Conservation (phyloP, 2,888 invertebrate genomes). For the Phengaris arion region DNA sequence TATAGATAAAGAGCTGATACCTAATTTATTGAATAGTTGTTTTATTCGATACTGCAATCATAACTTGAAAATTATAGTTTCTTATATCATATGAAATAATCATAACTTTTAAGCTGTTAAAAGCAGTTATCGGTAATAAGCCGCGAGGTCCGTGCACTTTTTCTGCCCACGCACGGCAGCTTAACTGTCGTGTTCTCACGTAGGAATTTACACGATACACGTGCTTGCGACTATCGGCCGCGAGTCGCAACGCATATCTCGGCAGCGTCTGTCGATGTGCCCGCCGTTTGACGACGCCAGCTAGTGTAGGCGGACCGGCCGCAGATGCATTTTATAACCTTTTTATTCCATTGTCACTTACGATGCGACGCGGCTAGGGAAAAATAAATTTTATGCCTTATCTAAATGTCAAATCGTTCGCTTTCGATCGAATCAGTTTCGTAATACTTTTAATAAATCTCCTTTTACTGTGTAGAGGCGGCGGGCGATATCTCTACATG, state of each 20-base stretch:
- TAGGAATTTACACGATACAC: constrained; percentile 78
- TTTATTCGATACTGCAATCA: background rate
- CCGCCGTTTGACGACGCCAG: constrained; percentile 56
- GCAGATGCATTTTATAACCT: constrained; percentile 76
- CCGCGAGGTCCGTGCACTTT: constrained; percentile 51
- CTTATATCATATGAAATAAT: constrained; percentile 20
- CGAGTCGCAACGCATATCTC: constrained; percentile 74
- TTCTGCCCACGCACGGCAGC: constrained; percentile 62
- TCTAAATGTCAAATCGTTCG: constrained; percentile 80
- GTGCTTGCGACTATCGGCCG: constrained; percentile 66
- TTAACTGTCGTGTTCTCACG: constrained; percentile 72
- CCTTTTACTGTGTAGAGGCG: constrained; percentile 71
- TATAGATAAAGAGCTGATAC: background rate
- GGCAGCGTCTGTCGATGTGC: constrained; percentile 55
- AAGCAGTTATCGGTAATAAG: constrained; percentile 19
- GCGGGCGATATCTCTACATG: constrained; percentile 66
- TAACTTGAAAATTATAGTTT: constrained; percentile 14
- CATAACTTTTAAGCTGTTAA: constrained; percentile 22
- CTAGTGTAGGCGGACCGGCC: constrained; percentile 65
- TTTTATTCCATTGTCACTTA: constrained; percentile 78
- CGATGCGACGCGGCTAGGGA: constrained; percentile 64
- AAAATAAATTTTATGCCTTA: constrained; percentile 79
- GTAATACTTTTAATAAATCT: constrained; percentile 80
- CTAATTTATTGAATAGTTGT: background rate
- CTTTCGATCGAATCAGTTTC: constrained; percentile 78